Conservation (phyloP, 2,797 vertebrate genomes). For the Coreius guichenoti region DNA sequence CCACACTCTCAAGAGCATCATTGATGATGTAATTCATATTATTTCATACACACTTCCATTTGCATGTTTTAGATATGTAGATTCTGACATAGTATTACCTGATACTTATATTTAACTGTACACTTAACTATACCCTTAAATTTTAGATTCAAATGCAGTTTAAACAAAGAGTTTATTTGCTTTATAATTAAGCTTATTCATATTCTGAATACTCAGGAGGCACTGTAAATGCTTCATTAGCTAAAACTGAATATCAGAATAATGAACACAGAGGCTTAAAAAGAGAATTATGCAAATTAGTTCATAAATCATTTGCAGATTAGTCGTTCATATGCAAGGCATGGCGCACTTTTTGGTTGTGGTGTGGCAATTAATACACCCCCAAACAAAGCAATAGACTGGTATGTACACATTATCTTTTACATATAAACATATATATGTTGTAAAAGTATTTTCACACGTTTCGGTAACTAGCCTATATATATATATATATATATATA, state of each 20-base stretch:
- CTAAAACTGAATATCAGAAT: conserved; percentile 32
- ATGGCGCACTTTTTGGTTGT: neutral
- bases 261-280: conserved; percentile 38
- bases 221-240: conserved; percentile 27
- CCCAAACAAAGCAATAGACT: neutral
- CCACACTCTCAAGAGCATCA: conserved; percentile 10
- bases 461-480: neutral
- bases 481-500: no score
- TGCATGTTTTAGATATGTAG: neutral
- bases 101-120: neutral
- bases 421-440: neutral
- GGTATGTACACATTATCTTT: neutral
- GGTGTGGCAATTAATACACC: neutral
- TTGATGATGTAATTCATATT: neutral
- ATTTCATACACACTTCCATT: neutral
- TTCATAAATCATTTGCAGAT: conserved; percentile 27
- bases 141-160: conserved; percentile 3
- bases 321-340: conserved; percentile 6
- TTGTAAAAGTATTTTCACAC: neutral
- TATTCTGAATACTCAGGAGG: conserved; percentile 1
- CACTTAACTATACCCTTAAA: neutral
- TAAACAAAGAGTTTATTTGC: conserved; percentile 28
- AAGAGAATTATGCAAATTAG: conserved; percentile 10
- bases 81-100: neutral
- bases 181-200: conserved; percentile 11